These are phyloP conservation scores for Anoplius nigerrimus DNA, from an alignment of 2,888 invertebrate species.

Conservation along the genomic window DNA sequence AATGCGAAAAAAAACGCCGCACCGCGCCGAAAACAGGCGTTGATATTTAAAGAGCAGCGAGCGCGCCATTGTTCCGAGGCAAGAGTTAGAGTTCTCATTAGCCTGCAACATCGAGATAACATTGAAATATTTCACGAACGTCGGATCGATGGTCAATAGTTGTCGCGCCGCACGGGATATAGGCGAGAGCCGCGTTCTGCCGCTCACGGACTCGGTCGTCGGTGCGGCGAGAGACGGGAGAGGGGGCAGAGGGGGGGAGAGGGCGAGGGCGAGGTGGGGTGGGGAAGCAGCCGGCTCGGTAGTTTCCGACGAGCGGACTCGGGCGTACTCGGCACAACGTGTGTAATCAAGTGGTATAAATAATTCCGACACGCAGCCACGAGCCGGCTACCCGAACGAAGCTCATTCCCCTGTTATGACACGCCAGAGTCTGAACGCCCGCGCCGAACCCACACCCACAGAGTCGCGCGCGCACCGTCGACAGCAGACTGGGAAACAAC, in stretches of 20 bases:
- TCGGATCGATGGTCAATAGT: constrained; percentile 39
- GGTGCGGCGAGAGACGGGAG: background rate
- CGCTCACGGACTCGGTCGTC: background rate
- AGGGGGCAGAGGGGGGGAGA: background rate
- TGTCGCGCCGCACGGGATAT: background rate
- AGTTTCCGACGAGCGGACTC: constrained; percentile 53
- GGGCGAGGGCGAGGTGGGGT: background rate
- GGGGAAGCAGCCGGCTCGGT: constrained; percentile 37
- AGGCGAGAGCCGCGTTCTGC: background rate
- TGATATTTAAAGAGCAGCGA: too few relatives aligned
- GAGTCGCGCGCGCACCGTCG: constrained; percentile 11
- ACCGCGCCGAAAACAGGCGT: too few relatives aligned
- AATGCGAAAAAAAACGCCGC: too few relatives aligned
- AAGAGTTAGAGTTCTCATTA: constrained; percentile 33
- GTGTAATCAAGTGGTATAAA: constrained; percentile 71
- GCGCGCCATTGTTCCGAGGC: too few relatives aligned
- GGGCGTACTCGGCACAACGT: constrained; percentile 55
- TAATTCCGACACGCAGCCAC: constrained; percentile 67
- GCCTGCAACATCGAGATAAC: constrained; percentile 38
- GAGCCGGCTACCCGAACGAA: constrained; percentile 56
- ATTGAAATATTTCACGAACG: constrained; percentile 38
- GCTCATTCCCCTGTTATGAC: constrained; percentile 64
- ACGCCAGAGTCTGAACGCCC: constrained; percentile 45
- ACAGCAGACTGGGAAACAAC: constrained; percentile 7
- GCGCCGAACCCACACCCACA: constrained; percentile 33